Evolutionary conservation across 2,797 vertebrate genomes (phyloP), one percentile per base, ranked within the genome.

Genomic region (Channa striata): DNA sequence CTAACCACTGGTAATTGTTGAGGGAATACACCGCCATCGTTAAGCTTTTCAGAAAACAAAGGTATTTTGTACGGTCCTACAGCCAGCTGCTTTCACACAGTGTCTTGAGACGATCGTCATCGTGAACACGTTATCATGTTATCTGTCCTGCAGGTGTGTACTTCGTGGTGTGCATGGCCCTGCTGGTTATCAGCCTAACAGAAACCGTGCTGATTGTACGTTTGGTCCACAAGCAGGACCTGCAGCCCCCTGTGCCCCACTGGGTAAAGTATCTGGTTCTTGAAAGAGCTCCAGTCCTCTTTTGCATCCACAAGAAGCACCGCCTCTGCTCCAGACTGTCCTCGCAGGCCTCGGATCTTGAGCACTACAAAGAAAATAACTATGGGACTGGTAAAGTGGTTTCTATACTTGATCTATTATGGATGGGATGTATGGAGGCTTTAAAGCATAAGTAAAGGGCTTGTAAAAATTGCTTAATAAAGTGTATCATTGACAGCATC

Each of bases 161-260:
- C 87, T 99, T 99, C 0, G 95, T 99, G 68, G 98, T 99, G n/a
- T 99, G 98, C 91, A 99, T 99, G 97, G 98, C 97, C 0, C 92
- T 99, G 61, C 92, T 99, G 33, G 97, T 99, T 68, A 95, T 99
- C 91, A 99, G 98, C 88, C 91, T 99, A 76, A 96, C 94, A 0
- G 97, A 99, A 85, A 99, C 97, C 1, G 97, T 98, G 82, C 78
- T 99, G 85, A 98, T 99, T 0, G 97, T 99, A 60, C 89, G 96
- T 33, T 85, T 99, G 89, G 96, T 99, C 11, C 97, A 99, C 88
- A 97, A 97, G 65, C 97, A 99, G 78, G 97, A 99, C 72, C 92
- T 99, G 74, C 97, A 98, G 90, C 93, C 94, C 1, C 97, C 95
- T 0, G 97, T 98, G 2, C 97, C 97, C 0, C 75, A 80, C 43